Evolutionary conservation across 2,113 vertebrate genomes (phyloP).

Genomic region (Casuarius casuarius): DNA sequence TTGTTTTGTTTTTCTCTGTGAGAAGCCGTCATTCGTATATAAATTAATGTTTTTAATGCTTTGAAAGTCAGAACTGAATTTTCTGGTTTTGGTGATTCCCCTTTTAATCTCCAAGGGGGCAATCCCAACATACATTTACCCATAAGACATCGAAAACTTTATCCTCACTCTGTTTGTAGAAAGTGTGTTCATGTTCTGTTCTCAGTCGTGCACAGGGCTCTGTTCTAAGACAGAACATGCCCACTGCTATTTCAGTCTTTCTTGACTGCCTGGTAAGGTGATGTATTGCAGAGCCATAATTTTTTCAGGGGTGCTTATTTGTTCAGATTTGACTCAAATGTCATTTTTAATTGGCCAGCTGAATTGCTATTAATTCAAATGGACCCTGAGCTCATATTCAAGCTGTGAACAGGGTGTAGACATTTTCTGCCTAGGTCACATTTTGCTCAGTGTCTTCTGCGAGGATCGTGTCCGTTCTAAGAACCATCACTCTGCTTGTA

Average conservation of each 20-base stretch:
- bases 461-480: not conserved
- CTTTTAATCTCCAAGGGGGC: not conserved
- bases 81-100: not conserved
- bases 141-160: not conserved
- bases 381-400: not conserved
- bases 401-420: not conserved
- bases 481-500: not conserved
- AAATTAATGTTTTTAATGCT: not conserved
- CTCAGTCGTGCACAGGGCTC: not conserved
- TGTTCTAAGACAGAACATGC: not conserved
- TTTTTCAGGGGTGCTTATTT: not conserved
- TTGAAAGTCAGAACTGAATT: not conserved
- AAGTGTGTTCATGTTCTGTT: not conserved
- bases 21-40: not conserved
- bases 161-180: not conserved
- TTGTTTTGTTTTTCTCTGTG: too few relatives aligned
- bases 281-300: not conserved
- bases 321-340: not conserved
- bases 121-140: not conserved
- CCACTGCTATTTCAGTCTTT: not conserved
- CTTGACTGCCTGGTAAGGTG: not conserved
- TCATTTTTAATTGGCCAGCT: not conserved
- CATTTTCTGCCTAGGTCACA: not conserved
- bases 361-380: not conserved
- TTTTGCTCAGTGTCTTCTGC: not conserved